These are phyloP conservation scores for Cylas formicarius DNA, from an alignment of 1,140 invertebrate genomes.

Conservation along the genomic window DNA sequence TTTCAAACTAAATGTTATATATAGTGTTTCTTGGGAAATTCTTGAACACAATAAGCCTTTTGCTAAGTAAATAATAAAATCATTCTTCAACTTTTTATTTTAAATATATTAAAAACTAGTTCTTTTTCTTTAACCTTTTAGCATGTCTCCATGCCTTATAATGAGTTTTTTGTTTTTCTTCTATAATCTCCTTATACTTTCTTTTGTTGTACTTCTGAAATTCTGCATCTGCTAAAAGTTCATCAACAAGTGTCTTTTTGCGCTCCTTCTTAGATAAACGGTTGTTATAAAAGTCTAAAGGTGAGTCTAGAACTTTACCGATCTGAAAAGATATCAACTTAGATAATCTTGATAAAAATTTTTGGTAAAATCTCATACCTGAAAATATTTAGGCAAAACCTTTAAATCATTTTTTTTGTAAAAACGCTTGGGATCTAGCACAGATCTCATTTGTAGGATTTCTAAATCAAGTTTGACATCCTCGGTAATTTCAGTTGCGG, in stretches of 20 bases:
- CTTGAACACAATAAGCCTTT: too few relatives aligned
- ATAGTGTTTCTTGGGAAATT: too few relatives aligned
- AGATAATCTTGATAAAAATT: slow-evolving; percentile 1
- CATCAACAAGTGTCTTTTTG: slow-evolving; percentile 85
- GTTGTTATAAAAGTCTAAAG: slow-evolving; percentile 64
- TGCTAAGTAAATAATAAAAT: too few relatives aligned
- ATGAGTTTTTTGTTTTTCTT: slow-evolving; percentile 58
- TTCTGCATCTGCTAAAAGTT: slow-evolving; percentile 81
- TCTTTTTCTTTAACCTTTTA: slow-evolving; percentile 47
- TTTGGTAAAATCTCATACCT: slow-evolving; percentile 51
- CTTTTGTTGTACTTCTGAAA: slow-evolving; percentile 80
- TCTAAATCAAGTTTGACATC: slow-evolving; percentile 81
- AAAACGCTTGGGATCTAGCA: slow-evolving; percentile 84
- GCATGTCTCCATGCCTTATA: slow-evolving; percentile 50
- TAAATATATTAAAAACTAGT: slow-evolving; percentile 40
- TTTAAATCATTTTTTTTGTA: slow-evolving; percentile 89
- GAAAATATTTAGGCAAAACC: slow-evolving; percentile 85
- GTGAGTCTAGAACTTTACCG: slow-evolving; percentile 65
- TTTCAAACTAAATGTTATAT: too few relatives aligned
- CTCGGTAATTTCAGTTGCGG: slow-evolving; percentile 79
- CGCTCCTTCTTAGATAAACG: slow-evolving; percentile 78
- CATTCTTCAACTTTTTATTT: too few relatives aligned
- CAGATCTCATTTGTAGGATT: slow-evolving; percentile 86
- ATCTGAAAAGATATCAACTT: slow-evolving; percentile 45
- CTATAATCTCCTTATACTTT: slow-evolving; percentile 72